phyloP scores from a whole-genome alignment of 2,888 invertebrate species.

The Elysia crispata region DNA sequence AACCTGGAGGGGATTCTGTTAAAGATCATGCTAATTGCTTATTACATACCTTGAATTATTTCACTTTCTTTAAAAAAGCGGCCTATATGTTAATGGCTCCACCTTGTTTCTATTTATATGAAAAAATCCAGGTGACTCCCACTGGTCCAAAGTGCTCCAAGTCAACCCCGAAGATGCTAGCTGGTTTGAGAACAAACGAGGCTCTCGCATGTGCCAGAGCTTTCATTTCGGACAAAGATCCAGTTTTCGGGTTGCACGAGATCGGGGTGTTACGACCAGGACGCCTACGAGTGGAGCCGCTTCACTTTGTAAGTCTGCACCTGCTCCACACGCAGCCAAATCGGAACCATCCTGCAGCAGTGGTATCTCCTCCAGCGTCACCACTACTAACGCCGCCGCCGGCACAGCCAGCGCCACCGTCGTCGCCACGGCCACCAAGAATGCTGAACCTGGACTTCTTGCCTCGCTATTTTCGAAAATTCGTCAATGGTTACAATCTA shows the following conservation, averaged over 20 bases:
- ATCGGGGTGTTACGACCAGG: neutral
- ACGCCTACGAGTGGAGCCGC: constrained; percentile 15
- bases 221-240: constrained; percentile 13
- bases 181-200: constrained; percentile 29
- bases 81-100: no score
- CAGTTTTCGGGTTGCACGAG: constrained; percentile 20
- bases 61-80: no score
- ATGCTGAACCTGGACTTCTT: constrained; percentile 29
- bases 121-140: constrained; percentile 61
- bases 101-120: no score
- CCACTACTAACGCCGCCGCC: neutral
- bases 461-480: constrained; percentile 45
- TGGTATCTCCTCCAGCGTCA: neutral
- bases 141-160: constrained; percentile 70
- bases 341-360: neutral
- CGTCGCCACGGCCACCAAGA: neutral
- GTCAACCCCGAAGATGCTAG: constrained; percentile 56
- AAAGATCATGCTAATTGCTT: no score
- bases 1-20: no score
- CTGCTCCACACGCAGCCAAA: constrained; percentile 28
- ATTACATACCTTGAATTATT: no score
- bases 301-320: neutral
- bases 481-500: constrained; percentile 53
- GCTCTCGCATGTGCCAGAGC: constrained; percentile 42
- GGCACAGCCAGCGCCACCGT: constrained; percentile 22